Evolutionary conservation across 2,888 invertebrate genomes (phyloP), one percentile per base, ranked within the genome.

Genomic region (Aethes cnicana): DNA sequence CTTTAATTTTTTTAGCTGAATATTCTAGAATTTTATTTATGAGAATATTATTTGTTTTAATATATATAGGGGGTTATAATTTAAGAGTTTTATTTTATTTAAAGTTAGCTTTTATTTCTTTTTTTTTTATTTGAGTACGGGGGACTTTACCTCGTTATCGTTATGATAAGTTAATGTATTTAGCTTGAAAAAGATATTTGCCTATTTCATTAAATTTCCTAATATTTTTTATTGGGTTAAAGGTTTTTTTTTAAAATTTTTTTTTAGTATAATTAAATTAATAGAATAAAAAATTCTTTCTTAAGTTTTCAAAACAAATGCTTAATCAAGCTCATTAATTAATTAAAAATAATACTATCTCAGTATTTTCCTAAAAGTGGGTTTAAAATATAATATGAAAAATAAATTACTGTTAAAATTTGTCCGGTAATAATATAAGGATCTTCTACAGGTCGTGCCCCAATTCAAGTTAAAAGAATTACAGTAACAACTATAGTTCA

Each of bases 91-190:
- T 84, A 25, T 91, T 92, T 90, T 91, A 90, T 87, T 61, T 92
- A 33, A 91, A 91, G 54, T 74, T 92, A 69, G 63, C 66, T 59
- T 86, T 92, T 75, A 75, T 93, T 75, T 83, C 85, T 61, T 92
- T 92, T 91, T 63, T 91, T 60, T 92, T 92, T 90, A 86, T 94
- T 89, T 93, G 93, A 65, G 90, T 92, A 66, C 93, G 94, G 0
- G 92, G 92, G 0, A 91, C 92, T 36, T 90, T 93, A 63, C 94
- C 94, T 68, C 94, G 94, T 0, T 93, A 92, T 90, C 94, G 94
- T 17, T 94, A 94, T 92, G 94, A 94, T 92, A 92, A 93, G 63
- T 88, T 94, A 80, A 95, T 94, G 79, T 90, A 91, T 90, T 91
- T 93, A 77, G 90, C 91, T 79, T 93, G 93, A 90, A 92, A 92